A percentile compares a stretch with the other conserved stretches of the same genome.
phyloP scores from a whole-genome alignment of 2,888 invertebrate species.

The Cosmia trapezina region DNA sequence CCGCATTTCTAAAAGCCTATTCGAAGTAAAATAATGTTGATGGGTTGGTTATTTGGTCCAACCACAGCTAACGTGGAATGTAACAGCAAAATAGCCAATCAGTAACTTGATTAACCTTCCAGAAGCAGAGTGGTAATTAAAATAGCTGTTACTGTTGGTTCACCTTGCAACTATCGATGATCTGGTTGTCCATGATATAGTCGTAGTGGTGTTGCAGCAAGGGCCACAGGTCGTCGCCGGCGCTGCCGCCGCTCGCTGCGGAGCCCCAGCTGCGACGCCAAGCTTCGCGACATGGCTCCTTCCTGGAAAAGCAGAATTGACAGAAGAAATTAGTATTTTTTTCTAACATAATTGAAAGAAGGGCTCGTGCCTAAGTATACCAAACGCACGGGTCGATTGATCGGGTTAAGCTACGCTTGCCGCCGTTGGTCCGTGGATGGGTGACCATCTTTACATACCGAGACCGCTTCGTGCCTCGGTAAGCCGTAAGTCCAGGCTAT shows the following conservation, averaged over 20 bases:
- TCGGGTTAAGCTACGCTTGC: too few relatives aligned
- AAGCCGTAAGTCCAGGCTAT: too few relatives aligned
- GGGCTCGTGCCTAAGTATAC: too few relatives aligned
- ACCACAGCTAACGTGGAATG: too few relatives aligned
- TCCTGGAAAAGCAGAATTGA: constrained; percentile 82
- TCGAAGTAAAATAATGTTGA: too few relatives aligned
- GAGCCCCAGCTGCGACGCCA: constrained; percentile 95
- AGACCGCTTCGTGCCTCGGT: too few relatives aligned
- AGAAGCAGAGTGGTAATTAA: not conserved
- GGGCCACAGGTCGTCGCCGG: constrained; percentile 97
- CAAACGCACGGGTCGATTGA: too few relatives aligned
- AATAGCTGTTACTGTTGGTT: not conserved
- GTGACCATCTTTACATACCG: too few relatives aligned
- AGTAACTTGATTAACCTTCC: too few relatives aligned
- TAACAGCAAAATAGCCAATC: not conserved
- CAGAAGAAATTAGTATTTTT: not conserved
- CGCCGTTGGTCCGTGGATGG: too few relatives aligned
- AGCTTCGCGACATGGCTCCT: constrained; percentile 92
- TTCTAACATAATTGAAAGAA: not conserved
- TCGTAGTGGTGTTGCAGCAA: constrained; percentile 97
- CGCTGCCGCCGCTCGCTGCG: constrained; percentile 92
- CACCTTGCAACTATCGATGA: constrained; percentile 95
- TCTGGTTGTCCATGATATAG: constrained; percentile 98
- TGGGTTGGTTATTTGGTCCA: too few relatives aligned
- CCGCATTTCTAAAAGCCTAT: too few relatives aligned